Conservation (phyloP, 2,888 invertebrate species). For the Dilophus febrilis region DNA sequence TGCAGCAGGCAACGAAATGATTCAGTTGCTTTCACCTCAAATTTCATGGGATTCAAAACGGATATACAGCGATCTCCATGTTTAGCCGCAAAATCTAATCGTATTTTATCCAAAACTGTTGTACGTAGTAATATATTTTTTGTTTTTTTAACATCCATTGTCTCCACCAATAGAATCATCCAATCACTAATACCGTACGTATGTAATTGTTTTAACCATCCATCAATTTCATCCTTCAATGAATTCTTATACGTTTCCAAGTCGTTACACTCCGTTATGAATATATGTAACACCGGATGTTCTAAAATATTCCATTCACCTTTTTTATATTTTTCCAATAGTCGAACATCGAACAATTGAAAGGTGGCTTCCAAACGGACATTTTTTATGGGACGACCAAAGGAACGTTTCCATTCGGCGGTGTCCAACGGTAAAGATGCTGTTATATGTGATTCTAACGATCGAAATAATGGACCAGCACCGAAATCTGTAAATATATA, state of each 20-base stretch:
- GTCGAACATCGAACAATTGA: constrained; percentile 58
- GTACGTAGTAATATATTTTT: constrained; percentile 83
- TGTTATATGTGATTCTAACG: constrained; percentile 58
- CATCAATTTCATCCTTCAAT: constrained; percentile 76
- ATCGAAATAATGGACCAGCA: constrained; percentile 66
- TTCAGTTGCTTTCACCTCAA: constrained; percentile 76
- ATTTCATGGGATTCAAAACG: constrained; percentile 77
- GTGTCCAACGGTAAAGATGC: constrained; percentile 73
- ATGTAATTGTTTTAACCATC: constrained; percentile 67
- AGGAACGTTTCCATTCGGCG: constrained; percentile 82
- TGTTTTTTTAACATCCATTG: constrained; percentile 76
- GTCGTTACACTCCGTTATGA: constrained; percentile 89
- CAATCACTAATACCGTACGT: constrained; percentile 69
- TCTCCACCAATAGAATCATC: constrained; percentile 86
- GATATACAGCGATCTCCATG: constrained; percentile 76
- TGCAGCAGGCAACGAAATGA: constrained; percentile 76
- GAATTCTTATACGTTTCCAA: constrained; percentile 76
- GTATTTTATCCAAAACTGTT: constrained; percentile 87
- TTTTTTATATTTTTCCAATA: constrained; percentile 45
- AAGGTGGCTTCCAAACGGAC: constrained; percentile 71
- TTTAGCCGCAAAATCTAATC: constrained; percentile 83
- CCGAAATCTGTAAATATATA: constrained; percentile 46
- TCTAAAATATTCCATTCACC: constrained; percentile 64
- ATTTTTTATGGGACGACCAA: constrained; percentile 68
- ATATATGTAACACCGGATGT: constrained; percentile 83